phyloP scores from a whole-genome alignment of 1,140 invertebrate genomes.

The Drosophila simulans region DNA sequence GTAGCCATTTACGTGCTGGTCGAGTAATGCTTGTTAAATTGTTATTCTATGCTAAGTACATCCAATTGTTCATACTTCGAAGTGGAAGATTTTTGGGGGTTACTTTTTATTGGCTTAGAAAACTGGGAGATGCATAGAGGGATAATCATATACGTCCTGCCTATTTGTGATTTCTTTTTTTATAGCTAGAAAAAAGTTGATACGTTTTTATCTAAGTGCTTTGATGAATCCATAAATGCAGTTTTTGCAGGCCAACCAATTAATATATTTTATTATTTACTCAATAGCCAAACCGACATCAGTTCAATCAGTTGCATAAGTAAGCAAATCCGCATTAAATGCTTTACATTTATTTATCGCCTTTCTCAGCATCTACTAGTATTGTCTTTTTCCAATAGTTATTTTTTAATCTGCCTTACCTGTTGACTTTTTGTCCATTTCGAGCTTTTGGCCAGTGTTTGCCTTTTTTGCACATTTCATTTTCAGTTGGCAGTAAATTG shows the following conservation, averaged over 20 bases:
- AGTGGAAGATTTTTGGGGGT: constrained; percentile 3
- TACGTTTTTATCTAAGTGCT: background rate
- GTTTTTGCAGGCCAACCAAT: background rate
- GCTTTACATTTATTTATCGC: constrained; percentile 7
- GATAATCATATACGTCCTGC: background rate
- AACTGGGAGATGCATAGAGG: constrained; percentile 2
- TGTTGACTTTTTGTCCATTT: constrained; percentile 52
- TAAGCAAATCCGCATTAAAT: constrained; percentile 9
- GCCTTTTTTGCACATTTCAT: constrained; percentile 22
- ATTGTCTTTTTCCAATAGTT: constrained; percentile 16
- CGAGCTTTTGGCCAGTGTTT: constrained; percentile 9
- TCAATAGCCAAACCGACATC: background rate
- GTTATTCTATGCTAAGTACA: constrained; percentile 55
- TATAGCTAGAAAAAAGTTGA: too few species aligned
- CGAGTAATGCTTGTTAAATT: constrained; percentile 55
- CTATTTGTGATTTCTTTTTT: background rate
- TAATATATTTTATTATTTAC: constrained; percentile 2
- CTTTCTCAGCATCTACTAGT: constrained; percentile 15
- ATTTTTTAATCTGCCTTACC: constrained; percentile 21
- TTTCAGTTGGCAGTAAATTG: constrained; percentile 44
- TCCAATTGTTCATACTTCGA: constrained; percentile 53
- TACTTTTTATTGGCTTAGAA: constrained; percentile 27
- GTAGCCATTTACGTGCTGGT: constrained; percentile 63
- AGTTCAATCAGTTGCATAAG: constrained; percentile 9
- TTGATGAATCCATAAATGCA: background rate